Conservation (phyloP, 1,140 invertebrate species). For the Drosophila obscura region DNA sequence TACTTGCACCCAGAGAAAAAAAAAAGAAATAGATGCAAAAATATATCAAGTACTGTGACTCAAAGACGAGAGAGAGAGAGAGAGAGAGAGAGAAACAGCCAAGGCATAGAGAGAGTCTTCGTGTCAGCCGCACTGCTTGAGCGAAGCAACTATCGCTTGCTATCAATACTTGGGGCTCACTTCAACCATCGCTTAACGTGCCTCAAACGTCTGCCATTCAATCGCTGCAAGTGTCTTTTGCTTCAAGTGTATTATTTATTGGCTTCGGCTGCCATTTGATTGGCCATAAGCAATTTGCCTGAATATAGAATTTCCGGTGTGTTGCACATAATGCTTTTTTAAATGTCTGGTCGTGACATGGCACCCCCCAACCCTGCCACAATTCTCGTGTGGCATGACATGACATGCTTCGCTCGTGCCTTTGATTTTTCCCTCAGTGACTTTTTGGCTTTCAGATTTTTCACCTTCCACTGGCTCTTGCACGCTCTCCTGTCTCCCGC, state of each 20-base stretch:
- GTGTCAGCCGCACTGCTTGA: too few species aligned
- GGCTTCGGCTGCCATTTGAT: neutral
- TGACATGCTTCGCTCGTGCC: slow-evolving; percentile 3
- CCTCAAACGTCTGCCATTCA: neutral
- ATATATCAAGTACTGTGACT: too few species aligned
- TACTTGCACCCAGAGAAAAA: slow-evolving; percentile 2
- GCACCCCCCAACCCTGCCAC: neutral
- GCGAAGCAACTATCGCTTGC: neutral
- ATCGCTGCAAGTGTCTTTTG: slow-evolving; percentile 9
- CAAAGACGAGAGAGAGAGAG: neutral
- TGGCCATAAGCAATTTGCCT: slow-evolving; percentile 64
- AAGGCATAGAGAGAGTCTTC: neutral
- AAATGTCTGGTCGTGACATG: slow-evolving; percentile 55
- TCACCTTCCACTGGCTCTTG: slow-evolving; percentile 8
- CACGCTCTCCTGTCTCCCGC: neutral
- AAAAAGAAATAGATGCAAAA: neutral
- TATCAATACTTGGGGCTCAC: neutral
- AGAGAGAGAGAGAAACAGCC: neutral
- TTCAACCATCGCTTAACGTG: neutral
- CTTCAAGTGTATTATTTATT: neutral
- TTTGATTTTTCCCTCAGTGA: slow-evolving; percentile 20
- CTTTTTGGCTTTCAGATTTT: slow-evolving; percentile 46
- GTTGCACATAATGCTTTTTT: slow-evolving; percentile 64
- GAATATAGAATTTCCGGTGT: slow-evolving; percentile 72
- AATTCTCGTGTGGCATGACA: slow-evolving; percentile 1